These are phyloP conservation scores for Heliconius himera DNA, from an alignment of 1,140 invertebrate species.

Conservation along the genomic window DNA sequence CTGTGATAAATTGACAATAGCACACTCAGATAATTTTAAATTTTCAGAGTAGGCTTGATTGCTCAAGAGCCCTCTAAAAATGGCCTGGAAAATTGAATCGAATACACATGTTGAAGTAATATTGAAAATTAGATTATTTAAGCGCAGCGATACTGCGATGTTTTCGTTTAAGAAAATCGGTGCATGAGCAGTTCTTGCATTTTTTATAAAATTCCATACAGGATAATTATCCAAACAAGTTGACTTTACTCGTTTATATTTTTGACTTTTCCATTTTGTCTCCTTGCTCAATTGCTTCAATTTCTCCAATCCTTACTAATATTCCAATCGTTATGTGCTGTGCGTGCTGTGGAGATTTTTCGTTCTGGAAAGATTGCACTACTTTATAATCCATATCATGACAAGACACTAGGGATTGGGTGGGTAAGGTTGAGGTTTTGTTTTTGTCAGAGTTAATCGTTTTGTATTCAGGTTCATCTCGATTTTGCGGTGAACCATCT, in stretches of 20 bases:
- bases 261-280: not conserved
- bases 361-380: not conserved
- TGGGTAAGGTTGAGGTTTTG: not conserved
- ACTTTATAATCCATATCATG: not conserved
- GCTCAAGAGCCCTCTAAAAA: slow-evolving; percentile 16
- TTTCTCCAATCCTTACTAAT: slow-evolving; percentile 24
- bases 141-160: slow-evolving; percentile 28
- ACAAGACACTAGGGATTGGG: not conserved
- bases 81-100: slow-evolving; percentile 27
- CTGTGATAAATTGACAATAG: not conserved
- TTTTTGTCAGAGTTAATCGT: slow-evolving; percentile 14
- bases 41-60: slow-evolving; percentile 13
- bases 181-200: slow-evolving; percentile 25
- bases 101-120: slow-evolving; percentile 33
- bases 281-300: not conserved
- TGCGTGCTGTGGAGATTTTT: not conserved
- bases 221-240: slow-evolving; percentile 12
- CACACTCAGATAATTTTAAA: slow-evolving; percentile 4
- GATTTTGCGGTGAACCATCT: not conserved
- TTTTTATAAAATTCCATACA: slow-evolving; percentile 23
- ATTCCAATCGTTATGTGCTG: slow-evolving; percentile 24
- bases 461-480: not conserved
- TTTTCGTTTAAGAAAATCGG: slow-evolving; percentile 31
- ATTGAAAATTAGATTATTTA: slow-evolving; percentile 20
- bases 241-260: not conserved